Evolutionary conservation across 2,113 vertebrate species (phyloP), one percentile per base, ranked within the genome.

Genomic region (Salvelinus sp.): DNA sequence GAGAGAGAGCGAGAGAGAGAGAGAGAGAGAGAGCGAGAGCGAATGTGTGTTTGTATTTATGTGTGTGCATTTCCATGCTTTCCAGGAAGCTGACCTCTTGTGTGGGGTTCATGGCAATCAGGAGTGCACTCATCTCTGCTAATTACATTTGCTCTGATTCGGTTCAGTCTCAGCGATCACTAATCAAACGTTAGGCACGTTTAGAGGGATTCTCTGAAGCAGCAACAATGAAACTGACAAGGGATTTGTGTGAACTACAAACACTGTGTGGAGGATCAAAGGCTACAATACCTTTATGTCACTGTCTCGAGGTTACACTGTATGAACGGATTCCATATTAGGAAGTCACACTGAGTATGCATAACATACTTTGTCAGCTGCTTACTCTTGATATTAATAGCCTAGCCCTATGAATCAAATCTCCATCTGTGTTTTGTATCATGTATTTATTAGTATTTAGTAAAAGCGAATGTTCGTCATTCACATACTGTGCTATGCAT

Each of bases 111-210:
- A 16, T 18, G 50, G 9, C 67, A 27, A 54, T 54, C 20, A 28
- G 28, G 30, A 4, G 0, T 30, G 20, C 20, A 3, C 38, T 44
- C 69, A 79, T 77, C 67, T 72, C 2, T 12, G 65, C 33, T 69
- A 72, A 70, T n/a, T 58, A 70, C n/a, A 44, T 71, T 77, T 4
- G 75, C 6, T 48, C 18, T 20, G 30, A 68, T 68, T 73, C 13
- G 58, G 33, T 82, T 50, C 63, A 78, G 74, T 85, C 81, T 69
- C 64, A 33, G 71, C 79, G 73, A 75, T 82, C 72, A 60, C 62
- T 63, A 77, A 83, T 82, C 64, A 82, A 85, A 83, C 81, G 76
- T 3, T 18, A 54, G 50, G 3, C 77, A 66, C 71, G 75, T 70
- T 81, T 74, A 70, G 81, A 70, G 3, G 23, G 67, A 76, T 82